Percentiles rank a stretch among this genome's conserved stretches.
Evolutionary conservation across 2,797 vertebrate genomes (phyloP).

Genomic region (Gadopsis marmoratus): DNA sequence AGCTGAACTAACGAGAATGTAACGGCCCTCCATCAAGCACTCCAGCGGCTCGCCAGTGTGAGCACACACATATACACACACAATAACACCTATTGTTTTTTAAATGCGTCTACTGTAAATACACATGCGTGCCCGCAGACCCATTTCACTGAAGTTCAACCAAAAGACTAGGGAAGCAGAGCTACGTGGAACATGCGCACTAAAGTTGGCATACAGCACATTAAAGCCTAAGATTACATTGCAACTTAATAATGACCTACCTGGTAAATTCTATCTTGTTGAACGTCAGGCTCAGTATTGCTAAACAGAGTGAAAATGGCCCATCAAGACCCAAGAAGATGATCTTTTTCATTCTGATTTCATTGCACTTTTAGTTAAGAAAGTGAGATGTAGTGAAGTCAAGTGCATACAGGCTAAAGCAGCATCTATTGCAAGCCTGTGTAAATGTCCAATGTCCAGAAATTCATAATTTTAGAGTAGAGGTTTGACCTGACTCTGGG

Average conservation of each 20-base stretch:
- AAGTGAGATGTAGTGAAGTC: not conserved
- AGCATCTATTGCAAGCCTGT: not conserved
- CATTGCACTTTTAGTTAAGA: not conserved
- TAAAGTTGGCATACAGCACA: not conserved
- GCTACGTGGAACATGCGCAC: not conserved
- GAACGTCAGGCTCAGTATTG: not conserved
- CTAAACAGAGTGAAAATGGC: not conserved
- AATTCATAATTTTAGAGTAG: not conserved
- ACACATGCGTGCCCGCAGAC: not conserved
- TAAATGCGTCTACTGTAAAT: slow-evolving; percentile 1
- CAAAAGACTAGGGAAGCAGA: not conserved
- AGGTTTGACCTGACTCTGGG: not conserved
- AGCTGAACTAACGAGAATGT: slow-evolving; percentile 81
- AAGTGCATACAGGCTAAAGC: not conserved
- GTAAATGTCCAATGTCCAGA: not conserved
- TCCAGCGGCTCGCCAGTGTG: slow-evolving; percentile 38
- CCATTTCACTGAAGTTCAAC: not conserved
- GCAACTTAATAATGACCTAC: not conserved
- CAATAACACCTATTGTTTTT: slow-evolving; percentile 22
- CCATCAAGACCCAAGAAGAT: not conserved
- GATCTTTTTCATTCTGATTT: not conserved
- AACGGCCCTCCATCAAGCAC: slow-evolving; percentile 74
- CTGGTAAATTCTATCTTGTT: not conserved
- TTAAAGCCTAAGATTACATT: not conserved
- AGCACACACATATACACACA: slow-evolving; percentile 27